Base-by-base conservation (phyloP, 2,888 invertebrate species). In the Hesperia comma region DNA sequence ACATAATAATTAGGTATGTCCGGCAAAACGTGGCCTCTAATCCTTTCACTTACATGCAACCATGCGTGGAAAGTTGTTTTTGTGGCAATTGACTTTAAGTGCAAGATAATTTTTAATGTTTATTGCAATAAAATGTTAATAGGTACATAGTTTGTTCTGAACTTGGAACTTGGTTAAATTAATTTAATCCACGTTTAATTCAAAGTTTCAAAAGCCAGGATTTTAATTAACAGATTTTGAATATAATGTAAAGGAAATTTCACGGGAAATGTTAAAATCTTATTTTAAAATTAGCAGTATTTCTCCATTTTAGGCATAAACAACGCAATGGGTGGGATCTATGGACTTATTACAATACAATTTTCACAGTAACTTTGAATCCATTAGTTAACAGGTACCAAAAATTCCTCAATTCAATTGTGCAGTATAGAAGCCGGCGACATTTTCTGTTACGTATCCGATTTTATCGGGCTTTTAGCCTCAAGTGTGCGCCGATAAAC, bases 391-490 rank as follows among this genome's bases (percentile, higher is more conserved):
- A 5, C 12, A 12, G 12, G 10, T 37, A 37, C 12, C 37, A 37
- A 37, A 37, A 37, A 37, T 12, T 37, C 37, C 37, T 37, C 10
- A 37, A 37, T 37, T 37, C 7, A 12, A 49, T 49, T 3, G 3
- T 32, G 26, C 46, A 46, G 2, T 40, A 8, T 40, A 41, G 32
- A 32, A 32, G 32, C 8, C 51, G 14, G 17, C 19, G 53, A 53
- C 51, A 53, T 26, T 53, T 56, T 41, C 64, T 41, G 58, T 58
- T 58, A 64, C 26, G 32, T 40, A n/a, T 58, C n/a, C 41, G 53
- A 58, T 64, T 37, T 64, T 64, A 64, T 64, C 51, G 58, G 40
- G 64, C 58, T 58, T 63, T 58, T 64, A 64, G 57, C 57, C 40
- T 37, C 17, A 51, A 57, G 57, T 49, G 56, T 21, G 51, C 40